phyloP scores from a whole-genome alignment of 2,888 invertebrate genomes.

The Plebejus melissa region DNA sequence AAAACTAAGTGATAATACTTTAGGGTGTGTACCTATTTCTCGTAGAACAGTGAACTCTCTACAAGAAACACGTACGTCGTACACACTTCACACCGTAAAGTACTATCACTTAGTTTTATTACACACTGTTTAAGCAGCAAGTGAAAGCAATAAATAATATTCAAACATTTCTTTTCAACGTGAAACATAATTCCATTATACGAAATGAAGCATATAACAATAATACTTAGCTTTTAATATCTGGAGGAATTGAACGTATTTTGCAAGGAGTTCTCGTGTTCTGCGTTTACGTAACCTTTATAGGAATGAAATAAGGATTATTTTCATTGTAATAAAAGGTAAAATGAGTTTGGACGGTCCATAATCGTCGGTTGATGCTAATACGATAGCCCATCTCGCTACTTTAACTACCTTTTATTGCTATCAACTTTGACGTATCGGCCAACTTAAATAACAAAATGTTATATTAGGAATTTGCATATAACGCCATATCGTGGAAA shows the following conservation, averaged over 20 bases:
- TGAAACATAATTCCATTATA: constrained; percentile 22
- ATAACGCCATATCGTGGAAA: background rate
- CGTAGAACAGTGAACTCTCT: too few species aligned
- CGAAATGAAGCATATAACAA: constrained; percentile 28
- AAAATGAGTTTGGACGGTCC: constrained; percentile 34
- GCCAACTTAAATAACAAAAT: constrained; percentile 25
- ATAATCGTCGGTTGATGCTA: constrained; percentile 67
- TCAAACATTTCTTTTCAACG: background rate
- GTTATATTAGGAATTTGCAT: background rate
- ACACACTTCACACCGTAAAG: too few species aligned
- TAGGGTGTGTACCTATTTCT: too few species aligned
- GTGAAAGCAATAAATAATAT: background rate
- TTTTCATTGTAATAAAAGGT: too few species aligned
- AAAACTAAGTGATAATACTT: too few species aligned
- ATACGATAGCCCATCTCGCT: constrained; percentile 65
- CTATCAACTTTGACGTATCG: constrained; percentile 53
- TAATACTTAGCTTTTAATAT: constrained; percentile 43
- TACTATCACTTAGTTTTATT: too few species aligned
- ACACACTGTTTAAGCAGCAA: too few species aligned
- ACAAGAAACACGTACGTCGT: too few species aligned
- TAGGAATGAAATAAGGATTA: too few species aligned
- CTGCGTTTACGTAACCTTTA: too few species aligned
- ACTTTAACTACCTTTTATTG: constrained; percentile 58
- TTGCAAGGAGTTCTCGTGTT: constrained; percentile 48
- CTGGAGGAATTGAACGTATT: constrained; percentile 48